Evolutionary conservation across 2,797 vertebrate species (phyloP).

Genomic region (Tragopan temminckii): DNA sequence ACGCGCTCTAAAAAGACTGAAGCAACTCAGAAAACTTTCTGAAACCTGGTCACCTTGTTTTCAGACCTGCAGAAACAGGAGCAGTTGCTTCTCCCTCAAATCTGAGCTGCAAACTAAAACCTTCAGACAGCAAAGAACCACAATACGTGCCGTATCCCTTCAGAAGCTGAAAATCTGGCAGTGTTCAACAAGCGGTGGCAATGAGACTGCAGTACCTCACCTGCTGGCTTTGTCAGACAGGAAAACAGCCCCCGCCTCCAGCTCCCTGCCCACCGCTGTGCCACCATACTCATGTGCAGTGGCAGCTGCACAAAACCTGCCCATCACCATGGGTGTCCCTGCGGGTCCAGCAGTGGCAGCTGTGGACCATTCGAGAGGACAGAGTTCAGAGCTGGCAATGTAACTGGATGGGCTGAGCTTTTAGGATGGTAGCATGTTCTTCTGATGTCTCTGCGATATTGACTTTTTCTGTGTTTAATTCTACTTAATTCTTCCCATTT

Average conservation of each 20-base stretch:
- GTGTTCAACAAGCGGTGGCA: neutral
- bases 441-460: neutral
- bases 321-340: neutral
- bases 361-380: neutral
- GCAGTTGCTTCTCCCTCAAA: neutral
- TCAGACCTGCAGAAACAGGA: neutral
- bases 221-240: neutral
- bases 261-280: neutral
- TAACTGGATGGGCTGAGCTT: neutral
- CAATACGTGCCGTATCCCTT: neutral
- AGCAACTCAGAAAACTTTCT: neutral
- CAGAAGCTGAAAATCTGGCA: neutral
- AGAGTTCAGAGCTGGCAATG: neutral
- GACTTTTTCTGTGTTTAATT: neutral
- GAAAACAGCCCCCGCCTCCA: neutral
- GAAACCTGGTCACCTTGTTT: neutral
- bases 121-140: fast-evolving
- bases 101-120: neutral
- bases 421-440: neutral
- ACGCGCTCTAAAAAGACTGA: neutral
- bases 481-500: neutral
- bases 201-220: neutral
- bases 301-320: neutral
- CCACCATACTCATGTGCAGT: neutral
- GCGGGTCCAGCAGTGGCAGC: neutral